Conservation (phyloP, 2,797 vertebrate genomes). For the Helarctos malayanus region DNA sequence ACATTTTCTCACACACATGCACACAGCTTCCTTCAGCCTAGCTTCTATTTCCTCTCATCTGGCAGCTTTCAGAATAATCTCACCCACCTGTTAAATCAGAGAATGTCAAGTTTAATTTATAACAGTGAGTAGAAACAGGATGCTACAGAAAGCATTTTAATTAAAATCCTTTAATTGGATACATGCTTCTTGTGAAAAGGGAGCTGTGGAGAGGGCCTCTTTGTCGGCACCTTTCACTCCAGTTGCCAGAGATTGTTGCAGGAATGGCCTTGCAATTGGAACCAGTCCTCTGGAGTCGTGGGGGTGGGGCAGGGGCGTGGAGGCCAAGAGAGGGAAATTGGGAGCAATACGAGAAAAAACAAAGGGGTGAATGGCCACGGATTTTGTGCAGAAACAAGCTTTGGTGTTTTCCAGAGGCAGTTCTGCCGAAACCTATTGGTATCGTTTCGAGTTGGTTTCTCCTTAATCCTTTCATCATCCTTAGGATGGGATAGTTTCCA, state of each 20-base stretch:
- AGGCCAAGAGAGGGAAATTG: conserved; percentile 63
- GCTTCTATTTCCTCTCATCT: conserved; percentile 89
- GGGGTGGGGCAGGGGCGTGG: background rate
- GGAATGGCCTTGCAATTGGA: conserved; percentile 84
- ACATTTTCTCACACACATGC: conserved; percentile 15
- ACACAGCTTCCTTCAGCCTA: conserved; percentile 85
- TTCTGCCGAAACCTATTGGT: conserved; percentile 45
- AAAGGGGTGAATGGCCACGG: conserved; percentile 70
- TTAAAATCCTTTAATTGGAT: conserved; percentile 92
- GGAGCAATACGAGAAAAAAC: conserved; percentile 70
- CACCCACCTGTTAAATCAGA: conserved; percentile 95
- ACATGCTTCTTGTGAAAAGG: conserved; percentile 90
- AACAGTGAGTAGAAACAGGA: conserved; percentile 91
- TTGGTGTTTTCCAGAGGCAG: conserved; percentile 74
- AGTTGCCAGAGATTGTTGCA: conserved; percentile 79
- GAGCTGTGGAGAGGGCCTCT: conserved; percentile 87
- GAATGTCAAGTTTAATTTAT: conserved; percentile 96
- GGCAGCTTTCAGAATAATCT: conserved; percentile 93
- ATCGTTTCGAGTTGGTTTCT: conserved; percentile 61
- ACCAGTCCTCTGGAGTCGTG: conserved; percentile 81
- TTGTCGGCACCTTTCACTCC: conserved; percentile 88
- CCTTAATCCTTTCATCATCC: conserved; percentile 72
- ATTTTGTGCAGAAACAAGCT: conserved; percentile 59
- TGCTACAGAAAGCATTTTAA: conserved; percentile 94
- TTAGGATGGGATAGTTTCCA: conserved; percentile 68